phyloP scores from a whole-genome alignment of 1,140 invertebrate species.

The Zaprionus africanus region DNA sequence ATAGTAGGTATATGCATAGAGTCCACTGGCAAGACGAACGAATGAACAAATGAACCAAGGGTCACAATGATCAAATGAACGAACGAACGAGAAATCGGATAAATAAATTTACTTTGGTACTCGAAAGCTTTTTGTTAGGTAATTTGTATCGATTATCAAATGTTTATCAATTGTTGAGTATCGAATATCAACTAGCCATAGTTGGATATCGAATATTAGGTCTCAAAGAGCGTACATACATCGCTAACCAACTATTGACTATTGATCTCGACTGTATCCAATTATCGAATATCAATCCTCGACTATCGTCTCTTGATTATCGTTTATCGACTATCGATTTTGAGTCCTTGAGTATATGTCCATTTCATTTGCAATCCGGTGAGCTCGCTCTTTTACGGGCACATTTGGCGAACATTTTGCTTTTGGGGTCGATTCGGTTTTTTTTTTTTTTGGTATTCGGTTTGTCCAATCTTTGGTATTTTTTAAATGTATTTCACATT shows the following conservation, averaged over 20 bases:
- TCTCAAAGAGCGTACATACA: background rate
- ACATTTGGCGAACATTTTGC: conserved; percentile 42
- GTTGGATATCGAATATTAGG: background rate
- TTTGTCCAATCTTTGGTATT: conserved; percentile 47
- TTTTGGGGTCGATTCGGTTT: conserved; percentile 18
- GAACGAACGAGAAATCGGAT: conserved; percentile 9
- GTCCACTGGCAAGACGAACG: conserved; percentile 25
- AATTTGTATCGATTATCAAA: background rate
- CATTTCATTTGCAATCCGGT: conserved; percentile 22
- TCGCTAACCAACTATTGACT: background rate
- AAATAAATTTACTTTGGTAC: background rate
- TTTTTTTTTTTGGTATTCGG: background rate
- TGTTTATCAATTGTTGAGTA: background rate
- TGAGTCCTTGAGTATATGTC: conserved; percentile 21
- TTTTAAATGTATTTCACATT: conserved; percentile 83
- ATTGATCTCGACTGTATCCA: background rate
- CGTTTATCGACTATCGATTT: conserved; percentile 25
- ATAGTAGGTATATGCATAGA: conserved; percentile 15
- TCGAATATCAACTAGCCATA: background rate
- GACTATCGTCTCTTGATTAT: background rate
- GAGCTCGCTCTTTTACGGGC: conserved; percentile 31
- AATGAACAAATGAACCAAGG: conserved; percentile 1
- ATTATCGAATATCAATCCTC: background rate
- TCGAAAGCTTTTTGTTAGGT: background rate
- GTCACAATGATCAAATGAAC: conserved; percentile 8